Base-by-base conservation (phyloP, 2,797 vertebrate genomes). In the Saxicola maurus region DNA sequence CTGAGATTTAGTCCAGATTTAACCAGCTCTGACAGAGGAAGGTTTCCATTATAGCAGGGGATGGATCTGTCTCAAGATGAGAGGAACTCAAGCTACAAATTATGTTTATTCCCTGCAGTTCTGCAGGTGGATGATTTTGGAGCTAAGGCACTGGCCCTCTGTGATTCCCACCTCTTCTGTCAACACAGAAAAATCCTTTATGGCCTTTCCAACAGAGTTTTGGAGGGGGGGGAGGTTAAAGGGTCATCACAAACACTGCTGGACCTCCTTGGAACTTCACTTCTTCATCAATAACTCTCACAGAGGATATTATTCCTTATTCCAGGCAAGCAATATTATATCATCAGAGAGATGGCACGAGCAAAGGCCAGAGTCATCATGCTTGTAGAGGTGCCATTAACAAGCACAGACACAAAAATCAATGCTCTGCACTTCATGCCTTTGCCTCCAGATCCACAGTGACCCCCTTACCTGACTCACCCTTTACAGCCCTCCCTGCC, bases 401-500 rank as follows among this genome's bases (percentile, higher is more conserved):
- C 67, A 88, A 90, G 61, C 57, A 46, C 49, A 72, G 84, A 71
- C 51, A 72, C 37, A 80, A 90, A 88, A 92, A 86, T 91, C 89
- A 75, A 84, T 93, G 92, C 30, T 3, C 18, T 55, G 59, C 55
- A 53, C 71, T 84, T 49, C 24, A 6, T 69, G 33, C 24, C 82
- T 91, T 61, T 57, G 57, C 74, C n/a, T 82, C n/a, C 72, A 75
- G 51, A 19, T 5, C 77, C 59, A 42, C 55, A 9, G n/a, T 80
- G 81, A 85, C 82, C 45, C 68, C 0, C 1, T 24, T 73, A 30
- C 20, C 72, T 64, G 28, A 43, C 25, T 43, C 19, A 24, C n/a
- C 33, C 57, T 64, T 71, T 28, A 8, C 48, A 69, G 56, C 42
- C 37, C 8, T 64, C 68, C 42, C 68, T 67, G 28, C 28, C 79